Evolutionary conservation across 2,797 vertebrate species (phyloP).

Genomic region (Dipus sagitta): DNA sequence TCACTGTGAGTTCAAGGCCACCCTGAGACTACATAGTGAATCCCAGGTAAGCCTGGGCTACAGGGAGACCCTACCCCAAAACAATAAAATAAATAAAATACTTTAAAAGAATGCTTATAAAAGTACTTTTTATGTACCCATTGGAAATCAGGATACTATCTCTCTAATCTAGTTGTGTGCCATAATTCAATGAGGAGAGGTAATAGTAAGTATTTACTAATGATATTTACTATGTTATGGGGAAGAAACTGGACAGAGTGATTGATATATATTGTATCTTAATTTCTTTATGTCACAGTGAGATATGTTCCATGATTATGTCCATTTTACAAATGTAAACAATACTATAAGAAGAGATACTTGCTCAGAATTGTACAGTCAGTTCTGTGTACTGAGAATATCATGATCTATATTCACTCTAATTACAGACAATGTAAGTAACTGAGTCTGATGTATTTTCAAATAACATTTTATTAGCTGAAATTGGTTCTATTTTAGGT

Average conservation of each 20-base stretch:
- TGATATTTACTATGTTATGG: background rate
- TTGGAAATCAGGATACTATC: background rate
- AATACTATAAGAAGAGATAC: background rate
- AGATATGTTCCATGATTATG: background rate
- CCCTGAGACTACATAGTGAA: too few relatives aligned
- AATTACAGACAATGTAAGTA: background rate
- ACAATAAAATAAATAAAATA: too few relatives aligned
- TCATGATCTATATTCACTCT: background rate
- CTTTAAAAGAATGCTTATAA: background rate
- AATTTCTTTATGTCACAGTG: background rate
- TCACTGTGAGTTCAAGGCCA: too few relatives aligned
- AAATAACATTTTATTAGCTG: slow-evolving; percentile 36
- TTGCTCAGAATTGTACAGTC: background rate
- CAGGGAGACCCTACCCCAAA: too few relatives aligned
- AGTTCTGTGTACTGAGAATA: background rate
- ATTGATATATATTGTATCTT: background rate
- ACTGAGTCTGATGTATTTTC: background rate
- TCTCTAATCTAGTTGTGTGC: background rate
- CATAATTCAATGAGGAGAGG: background rate
- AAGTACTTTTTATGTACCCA: background rate
- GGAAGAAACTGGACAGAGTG: background rate
- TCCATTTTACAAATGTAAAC: background rate
- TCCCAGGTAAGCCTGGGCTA: too few relatives aligned
- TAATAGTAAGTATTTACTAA: background rate
- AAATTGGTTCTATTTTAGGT: background rate